Evolutionary conservation across 2,888 invertebrate genomes (phyloP).

Genomic region (Tanytarsus gracilentus): DNA sequence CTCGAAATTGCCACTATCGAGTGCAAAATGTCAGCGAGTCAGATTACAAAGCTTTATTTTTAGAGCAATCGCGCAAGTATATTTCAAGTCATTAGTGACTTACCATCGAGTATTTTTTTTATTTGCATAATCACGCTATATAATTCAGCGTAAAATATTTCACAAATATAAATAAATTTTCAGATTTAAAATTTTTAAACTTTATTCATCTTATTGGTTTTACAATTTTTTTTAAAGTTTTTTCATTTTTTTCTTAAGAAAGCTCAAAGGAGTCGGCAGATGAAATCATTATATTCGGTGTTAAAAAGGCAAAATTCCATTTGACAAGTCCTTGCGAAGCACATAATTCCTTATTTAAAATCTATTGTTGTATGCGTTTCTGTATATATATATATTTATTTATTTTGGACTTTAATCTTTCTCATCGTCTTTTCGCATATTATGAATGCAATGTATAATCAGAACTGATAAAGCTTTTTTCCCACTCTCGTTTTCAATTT

Average conservation of each 20-base stretch:
- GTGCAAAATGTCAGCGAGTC: constrained; percentile 8
- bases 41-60: neutral
- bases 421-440: neutral
- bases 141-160: neutral
- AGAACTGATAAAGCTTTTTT: too few relatives aligned
- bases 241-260: neutral
- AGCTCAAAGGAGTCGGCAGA: neutral
- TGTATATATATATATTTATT: neutral
- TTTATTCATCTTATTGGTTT: neutral
- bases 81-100: too few relatives aligned
- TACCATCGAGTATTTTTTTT: too few relatives aligned
- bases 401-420: neutral
- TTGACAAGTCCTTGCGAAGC: neutral
- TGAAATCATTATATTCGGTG: neutral
- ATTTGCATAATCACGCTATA: too few relatives aligned
- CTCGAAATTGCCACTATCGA: constrained; percentile 3
- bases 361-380: neutral
- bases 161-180: neutral
- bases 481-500: too few relatives aligned
- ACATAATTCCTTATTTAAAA: neutral
- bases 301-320: neutral
- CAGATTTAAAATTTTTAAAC: neutral
- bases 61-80: neutral
- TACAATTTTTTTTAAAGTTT: neutral
- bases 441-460: too few relatives aligned